Conservation (phyloP, 2,797 vertebrate species). For the Buceros bicornis region DNA sequence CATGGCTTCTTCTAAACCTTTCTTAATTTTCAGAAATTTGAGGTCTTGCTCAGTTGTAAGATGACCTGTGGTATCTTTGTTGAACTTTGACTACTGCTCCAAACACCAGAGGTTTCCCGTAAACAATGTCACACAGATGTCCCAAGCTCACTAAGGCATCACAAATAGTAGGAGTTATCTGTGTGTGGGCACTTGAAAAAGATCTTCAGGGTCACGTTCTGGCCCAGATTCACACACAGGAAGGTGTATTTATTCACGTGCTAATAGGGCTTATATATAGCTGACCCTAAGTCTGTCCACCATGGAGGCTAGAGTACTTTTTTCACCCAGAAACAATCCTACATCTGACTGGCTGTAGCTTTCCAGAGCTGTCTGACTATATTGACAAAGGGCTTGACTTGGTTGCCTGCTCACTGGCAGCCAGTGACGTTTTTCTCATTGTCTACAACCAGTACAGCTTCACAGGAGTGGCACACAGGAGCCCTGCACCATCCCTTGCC, state of each 20-base stretch:
- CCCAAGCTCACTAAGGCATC: neutral
- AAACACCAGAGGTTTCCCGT: neutral
- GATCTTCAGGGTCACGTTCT: neutral
- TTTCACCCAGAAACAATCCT: neutral
- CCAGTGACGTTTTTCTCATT: neutral
- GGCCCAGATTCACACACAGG: neutral
- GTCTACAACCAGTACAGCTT: neutral
- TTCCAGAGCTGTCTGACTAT: neutral
- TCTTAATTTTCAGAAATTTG: neutral
- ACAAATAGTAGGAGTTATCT: neutral
- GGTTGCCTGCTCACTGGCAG: neutral
- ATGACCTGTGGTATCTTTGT: neutral
- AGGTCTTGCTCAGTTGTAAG: neutral
- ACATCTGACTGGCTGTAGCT: neutral
- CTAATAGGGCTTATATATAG: neutral
- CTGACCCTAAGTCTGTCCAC: neutral
- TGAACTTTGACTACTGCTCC: neutral
- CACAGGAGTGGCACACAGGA: neutral
- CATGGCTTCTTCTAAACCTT: neutral
- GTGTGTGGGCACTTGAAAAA: neutral
- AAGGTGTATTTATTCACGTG: neutral
- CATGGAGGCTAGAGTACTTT: accelerated
- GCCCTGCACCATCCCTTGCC: neutral
- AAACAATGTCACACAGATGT: accelerated
- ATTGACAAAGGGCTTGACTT: neutral